Base-by-base conservation (phyloP, 2,797 vertebrate genomes). In the Anabacerthia variegaticeps region DNA sequence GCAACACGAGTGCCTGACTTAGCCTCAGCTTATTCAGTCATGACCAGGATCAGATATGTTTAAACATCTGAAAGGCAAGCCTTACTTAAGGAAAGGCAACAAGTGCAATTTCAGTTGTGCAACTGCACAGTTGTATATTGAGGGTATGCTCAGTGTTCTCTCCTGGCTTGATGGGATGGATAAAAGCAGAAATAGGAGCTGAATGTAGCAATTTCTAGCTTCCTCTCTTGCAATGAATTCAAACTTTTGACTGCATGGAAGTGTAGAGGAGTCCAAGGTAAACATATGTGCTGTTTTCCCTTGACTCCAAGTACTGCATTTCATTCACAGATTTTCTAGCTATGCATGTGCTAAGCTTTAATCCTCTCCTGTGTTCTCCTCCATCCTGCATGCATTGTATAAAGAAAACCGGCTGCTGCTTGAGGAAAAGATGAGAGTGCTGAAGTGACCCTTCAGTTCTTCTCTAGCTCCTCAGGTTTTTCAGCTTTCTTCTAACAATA, bases 101-200 rank as follows among this genome's bases (percentile, higher is more conserved):
- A 39, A 91, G 32, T 41, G 44, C 15, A 61, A 72, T 62, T 84
- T 92, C 55, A 20, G 7, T 55, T 65, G 48, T 71, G 77, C 61
- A 89, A 65, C 44, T 41, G 10, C 55, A 19, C 8, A 39, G 36
- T 12, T 22, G 12, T 63, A 18, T 34, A n/a, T 32, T n/a, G 36
- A 88, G 43, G 16, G 20, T 65, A 39, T 41, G 8, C 32, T 73
- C 67, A 41, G 13, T 6, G 4, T 52, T 59, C 26, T 89, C 11
- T 37, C 58, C 20, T 44, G 58, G 4, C 13, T 55, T 44, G 13
- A 16, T 24, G 46, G 17, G 10, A 67, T 12, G 17, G 11, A 65
- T 51, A 74, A 83, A 95, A 93, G 73, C 46, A 96, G 73, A 94
- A 95, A 54, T 19, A 91, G 30, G n/a, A 89, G 49, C 11, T 72